These are phyloP conservation scores for Epizoanthus fatuus DNA, from an alignment of 92 coral and sea anemone species.

Conservation along the genomic window DNA sequence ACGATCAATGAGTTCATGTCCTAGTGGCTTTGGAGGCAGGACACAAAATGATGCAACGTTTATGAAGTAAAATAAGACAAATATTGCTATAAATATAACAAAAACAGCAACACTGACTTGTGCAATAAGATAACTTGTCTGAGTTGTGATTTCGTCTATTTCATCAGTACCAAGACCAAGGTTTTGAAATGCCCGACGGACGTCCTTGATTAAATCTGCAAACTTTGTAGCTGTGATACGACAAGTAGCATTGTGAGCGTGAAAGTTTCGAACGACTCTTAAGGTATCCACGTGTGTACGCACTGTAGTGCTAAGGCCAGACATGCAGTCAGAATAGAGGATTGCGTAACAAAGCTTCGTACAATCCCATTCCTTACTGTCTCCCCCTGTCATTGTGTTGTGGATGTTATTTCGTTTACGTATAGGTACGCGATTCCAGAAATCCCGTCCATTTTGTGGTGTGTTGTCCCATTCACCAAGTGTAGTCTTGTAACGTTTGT, in stretches of 20 bases:
- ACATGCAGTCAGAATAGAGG: neutral
- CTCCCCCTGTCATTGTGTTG: neutral
- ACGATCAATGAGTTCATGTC: neutral
- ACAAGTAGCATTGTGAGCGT: neutral
- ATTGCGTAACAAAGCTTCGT: neutral
- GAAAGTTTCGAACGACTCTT: neutral
- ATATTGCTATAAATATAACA: too few species aligned
- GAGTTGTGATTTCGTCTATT: too few species aligned
- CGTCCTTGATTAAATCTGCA: neutral
- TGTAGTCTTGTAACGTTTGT: conserved; percentile 26
- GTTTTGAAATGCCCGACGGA: neutral
- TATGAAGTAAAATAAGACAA: too few species aligned
- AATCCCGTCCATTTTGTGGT: conserved; percentile 31
- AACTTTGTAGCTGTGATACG: neutral
- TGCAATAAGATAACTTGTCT: too few species aligned
- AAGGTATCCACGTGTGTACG: neutral
- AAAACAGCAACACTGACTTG: too few species aligned
- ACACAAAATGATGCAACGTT: neutral
- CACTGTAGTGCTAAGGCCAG: neutral
- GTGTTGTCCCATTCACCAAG: conserved; percentile 56
- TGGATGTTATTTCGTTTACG: neutral
- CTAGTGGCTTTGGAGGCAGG: neutral
- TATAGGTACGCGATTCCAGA: conserved; percentile 1
- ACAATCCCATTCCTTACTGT: neutral
- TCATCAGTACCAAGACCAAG: too few species aligned